Evolutionary conservation across 1,140 invertebrate species (phyloP).

Genomic region (Cydia fagiglandana): DNA sequence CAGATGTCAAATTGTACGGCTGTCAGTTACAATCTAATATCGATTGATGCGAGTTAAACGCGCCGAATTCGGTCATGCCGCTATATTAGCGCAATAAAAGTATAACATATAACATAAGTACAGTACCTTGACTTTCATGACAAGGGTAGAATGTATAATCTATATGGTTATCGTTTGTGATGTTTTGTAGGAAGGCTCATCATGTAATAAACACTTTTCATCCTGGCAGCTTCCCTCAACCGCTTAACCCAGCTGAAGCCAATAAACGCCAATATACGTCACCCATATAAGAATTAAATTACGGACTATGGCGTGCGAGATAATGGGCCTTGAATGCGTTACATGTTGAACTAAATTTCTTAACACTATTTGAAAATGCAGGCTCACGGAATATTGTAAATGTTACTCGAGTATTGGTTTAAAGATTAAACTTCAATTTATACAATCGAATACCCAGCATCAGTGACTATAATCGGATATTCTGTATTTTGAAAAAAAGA

Average conservation of each 20-base stretch:
- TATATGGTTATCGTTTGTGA: no score
- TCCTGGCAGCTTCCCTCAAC: not conserved
- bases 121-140: not conserved
- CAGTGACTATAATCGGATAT: no score
- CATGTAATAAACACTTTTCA: not conserved
- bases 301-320: not conserved
- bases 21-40: slow-evolving; percentile 27
- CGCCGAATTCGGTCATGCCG: slow-evolving; percentile 6
- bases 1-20: slow-evolving; percentile 20
- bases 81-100: slow-evolving; percentile 1
- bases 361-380: not conserved
- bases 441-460: no score
- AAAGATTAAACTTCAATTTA: no score
- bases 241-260: not conserved
- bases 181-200: not conserved
- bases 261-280: slow-evolving; percentile 2
- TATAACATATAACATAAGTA: not conserved
- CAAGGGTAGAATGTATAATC: not conserved
- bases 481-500: not conserved
- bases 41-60: slow-evolving; percentile 17
- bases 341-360: not conserved
- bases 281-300: slow-evolving; percentile 2
- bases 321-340: slow-evolving; percentile 7
- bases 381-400: not conserved
- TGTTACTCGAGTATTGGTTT: no score